Conservation (phyloP, 2,797 vertebrate genomes). For the Rhabdophis nuchalis region DNA sequence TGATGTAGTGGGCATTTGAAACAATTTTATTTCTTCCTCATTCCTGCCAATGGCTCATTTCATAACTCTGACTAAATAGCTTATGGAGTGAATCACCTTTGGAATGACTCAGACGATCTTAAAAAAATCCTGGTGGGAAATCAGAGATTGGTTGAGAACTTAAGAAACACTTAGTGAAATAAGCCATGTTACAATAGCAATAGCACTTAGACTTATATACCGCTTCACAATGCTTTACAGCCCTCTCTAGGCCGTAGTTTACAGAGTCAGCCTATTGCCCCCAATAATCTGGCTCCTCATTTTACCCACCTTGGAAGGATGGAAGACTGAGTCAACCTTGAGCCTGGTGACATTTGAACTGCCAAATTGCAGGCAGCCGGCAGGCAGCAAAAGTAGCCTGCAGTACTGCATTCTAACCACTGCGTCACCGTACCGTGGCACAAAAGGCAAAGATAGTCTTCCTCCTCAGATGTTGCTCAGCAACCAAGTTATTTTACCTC, state of each 20-base stretch:
- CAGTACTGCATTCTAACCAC: background rate
- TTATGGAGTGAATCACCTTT: background rate
- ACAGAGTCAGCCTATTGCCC: background rate
- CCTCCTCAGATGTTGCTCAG: background rate
- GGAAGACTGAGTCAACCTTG: background rate
- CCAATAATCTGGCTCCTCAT: background rate
- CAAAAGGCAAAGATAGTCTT: background rate
- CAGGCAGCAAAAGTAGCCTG: no score
- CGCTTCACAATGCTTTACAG: background rate
- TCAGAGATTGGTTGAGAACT: background rate
- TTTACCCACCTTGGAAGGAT: background rate
- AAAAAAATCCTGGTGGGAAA: background rate
- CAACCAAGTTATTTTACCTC: background rate
- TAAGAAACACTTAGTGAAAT: background rate
- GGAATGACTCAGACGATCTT: background rate
- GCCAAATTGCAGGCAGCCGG: background rate
- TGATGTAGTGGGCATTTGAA: background rate
- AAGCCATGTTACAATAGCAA: no score
- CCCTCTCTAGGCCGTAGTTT: background rate
- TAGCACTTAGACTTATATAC: no score
- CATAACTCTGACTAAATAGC: background rate
- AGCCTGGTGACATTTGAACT: background rate
- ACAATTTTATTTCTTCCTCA: background rate
- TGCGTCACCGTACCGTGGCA: background rate
- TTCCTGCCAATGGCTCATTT: background rate